Percentiles rank a stretch among this genome's conserved stretches.
These are phyloP conservation scores for Nebria brevicollis DNA, from an alignment of 2,888 invertebrate genomes.

Conservation along the genomic window DNA sequence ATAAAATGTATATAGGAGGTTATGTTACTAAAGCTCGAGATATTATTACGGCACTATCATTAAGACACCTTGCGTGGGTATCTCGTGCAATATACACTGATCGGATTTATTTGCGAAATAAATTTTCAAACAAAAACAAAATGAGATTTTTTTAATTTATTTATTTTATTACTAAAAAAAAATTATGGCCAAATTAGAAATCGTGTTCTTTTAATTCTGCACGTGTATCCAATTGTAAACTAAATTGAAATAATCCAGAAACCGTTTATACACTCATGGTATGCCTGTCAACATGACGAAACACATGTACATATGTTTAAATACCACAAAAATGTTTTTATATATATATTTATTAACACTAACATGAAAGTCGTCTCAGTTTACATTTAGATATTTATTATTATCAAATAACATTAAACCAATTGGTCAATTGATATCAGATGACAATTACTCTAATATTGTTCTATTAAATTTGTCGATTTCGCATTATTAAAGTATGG, in stretches of 20 bases:
- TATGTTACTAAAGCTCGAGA: constrained; percentile 14
- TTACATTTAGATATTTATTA: constrained; percentile 27
- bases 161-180: too few species aligned
- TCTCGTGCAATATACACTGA: not conserved
- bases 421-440: constrained; percentile 33
- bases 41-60: constrained; percentile 14
- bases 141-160: too few species aligned
- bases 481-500: not conserved
- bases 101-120: constrained; percentile 12
- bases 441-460: constrained; percentile 26
- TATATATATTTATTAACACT: constrained; percentile 28
- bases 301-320: constrained; percentile 26
- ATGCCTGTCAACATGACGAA: constrained; percentile 23
- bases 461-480: too few species aligned
- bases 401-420: constrained; percentile 5
- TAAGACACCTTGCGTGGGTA: constrained; percentile 22
- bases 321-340: constrained; percentile 33
- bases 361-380: constrained; percentile 26
- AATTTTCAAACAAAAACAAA: not conserved
- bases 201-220: too few species aligned
- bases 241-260: not conserved
- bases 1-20: constrained; percentile 9
- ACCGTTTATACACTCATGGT: not conserved
- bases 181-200: too few species aligned
- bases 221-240: too few species aligned